Evolutionary conservation across 2,888 invertebrate genomes (phyloP).

Genomic region (Synergus japonicus): DNA sequence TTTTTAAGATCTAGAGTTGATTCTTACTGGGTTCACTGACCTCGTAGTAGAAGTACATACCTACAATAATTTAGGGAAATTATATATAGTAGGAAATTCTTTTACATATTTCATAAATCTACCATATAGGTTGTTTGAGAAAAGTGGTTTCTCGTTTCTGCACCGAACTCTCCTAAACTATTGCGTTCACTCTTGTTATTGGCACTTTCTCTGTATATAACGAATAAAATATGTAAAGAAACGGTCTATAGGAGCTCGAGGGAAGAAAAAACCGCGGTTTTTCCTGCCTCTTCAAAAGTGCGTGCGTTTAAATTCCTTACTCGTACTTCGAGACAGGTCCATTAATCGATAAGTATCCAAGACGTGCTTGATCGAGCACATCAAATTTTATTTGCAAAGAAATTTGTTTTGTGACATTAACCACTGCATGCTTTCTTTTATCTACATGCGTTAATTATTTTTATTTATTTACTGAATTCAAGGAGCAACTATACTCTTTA

Average conservation of each 20-base stretch:
- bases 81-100: background rate
- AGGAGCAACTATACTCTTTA: background rate
- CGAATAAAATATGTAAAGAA: background rate
- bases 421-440: background rate
- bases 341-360: slow-evolving; percentile 9
- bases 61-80: slow-evolving; percentile 7
- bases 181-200: slow-evolving; percentile 7
- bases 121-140: background rate
- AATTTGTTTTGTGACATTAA: background rate
- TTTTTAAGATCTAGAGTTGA: background rate
- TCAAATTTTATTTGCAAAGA: background rate
- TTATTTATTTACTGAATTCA: background rate
- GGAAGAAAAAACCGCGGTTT: background rate
- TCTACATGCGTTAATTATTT: background rate
- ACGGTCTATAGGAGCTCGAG: background rate
- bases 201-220: background rate
- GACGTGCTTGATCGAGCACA: slow-evolving; percentile 5
- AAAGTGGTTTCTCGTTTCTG: slow-evolving; percentile 1
- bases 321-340: background rate
- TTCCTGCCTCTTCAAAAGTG: background rate
- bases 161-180: background rate
- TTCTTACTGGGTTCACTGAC: background rate
- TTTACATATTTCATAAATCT: background rate
- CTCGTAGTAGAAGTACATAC: background rate
- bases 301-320: background rate